A percentile compares a stretch with the other conserved stretches of the same genome.
Evolutionary conservation across 2,888 invertebrate genomes (phyloP).

Genomic region (Cheilosia pagana): DNA sequence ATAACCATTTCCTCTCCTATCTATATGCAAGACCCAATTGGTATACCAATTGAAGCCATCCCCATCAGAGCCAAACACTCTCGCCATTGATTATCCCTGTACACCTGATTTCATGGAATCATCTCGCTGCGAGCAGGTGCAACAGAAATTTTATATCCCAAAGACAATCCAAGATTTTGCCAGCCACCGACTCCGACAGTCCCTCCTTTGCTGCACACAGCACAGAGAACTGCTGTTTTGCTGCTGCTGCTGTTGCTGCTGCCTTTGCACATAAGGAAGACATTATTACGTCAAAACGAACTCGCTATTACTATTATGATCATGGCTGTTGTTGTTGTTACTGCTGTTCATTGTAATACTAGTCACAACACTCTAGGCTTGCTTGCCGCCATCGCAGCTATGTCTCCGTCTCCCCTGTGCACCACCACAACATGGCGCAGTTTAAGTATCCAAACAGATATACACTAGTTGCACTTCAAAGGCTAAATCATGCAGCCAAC

Average conservation of each 20-base stretch:
- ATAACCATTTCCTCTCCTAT: conserved; percentile 61
- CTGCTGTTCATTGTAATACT: conserved; percentile 59
- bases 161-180: conserved; percentile 62
- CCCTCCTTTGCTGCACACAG: neutral
- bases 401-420: neutral
- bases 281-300: conserved; percentile 69
- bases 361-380: conserved; percentile 58
- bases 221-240: conserved; percentile 7
- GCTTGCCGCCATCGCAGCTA: conserved; percentile 43
- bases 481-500: conserved; percentile 63
- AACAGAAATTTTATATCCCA: conserved; percentile 33
- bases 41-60: conserved; percentile 27
- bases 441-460: conserved; percentile 35
- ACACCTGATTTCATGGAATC: conserved; percentile 55
- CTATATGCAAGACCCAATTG: conserved; percentile 26
- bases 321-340: conserved; percentile 42
- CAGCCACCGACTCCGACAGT: conserved; percentile 18
- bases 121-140: conserved; percentile 57
- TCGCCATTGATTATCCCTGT: conserved; percentile 56
- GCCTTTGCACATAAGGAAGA: conserved; percentile 56
- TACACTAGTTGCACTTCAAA: conserved; percentile 60
- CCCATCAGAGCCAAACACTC: conserved; percentile 8
- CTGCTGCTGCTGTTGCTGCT: conserved; percentile 9
- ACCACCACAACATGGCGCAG: conserved; percentile 4
- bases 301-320: conserved; percentile 65